Evolutionary conservation across 2,888 invertebrate species (phyloP).

Genomic region (Erebia ligea): DNA sequence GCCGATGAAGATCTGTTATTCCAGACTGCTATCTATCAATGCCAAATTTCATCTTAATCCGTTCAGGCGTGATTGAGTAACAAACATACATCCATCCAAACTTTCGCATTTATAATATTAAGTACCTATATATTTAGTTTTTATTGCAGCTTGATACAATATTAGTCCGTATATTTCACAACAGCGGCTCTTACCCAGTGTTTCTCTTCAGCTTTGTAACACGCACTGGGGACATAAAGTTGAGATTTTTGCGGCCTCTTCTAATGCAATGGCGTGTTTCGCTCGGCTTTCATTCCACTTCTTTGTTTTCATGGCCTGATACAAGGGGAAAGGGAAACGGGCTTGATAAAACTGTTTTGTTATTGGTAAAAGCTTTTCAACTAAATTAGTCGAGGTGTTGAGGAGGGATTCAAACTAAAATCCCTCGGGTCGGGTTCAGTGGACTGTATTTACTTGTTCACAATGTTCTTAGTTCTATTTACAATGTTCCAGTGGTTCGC

Average conservation of each 20-base stretch:
- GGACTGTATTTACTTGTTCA: no score
- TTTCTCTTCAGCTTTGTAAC: constrained; percentile 52
- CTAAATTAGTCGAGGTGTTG: neutral
- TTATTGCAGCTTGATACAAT: constrained; percentile 43
- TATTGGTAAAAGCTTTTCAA: neutral
- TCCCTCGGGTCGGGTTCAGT: no score
- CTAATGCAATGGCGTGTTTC: constrained; percentile 46
- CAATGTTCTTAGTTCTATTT: no score
- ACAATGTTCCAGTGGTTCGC: no score
- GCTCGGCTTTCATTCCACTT: constrained; percentile 19
- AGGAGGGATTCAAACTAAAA: no score
- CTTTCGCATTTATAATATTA: no score
- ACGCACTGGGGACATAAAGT: constrained; percentile 57
- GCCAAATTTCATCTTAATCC: no score
- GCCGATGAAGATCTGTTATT: no score
- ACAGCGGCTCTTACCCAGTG: constrained; percentile 46
- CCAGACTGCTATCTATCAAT: no score
- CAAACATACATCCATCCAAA: no score
- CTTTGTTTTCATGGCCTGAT: constrained; percentile 13
- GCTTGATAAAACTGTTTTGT: neutral
- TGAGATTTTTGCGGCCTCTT: constrained; percentile 57
- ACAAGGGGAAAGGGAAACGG: neutral
- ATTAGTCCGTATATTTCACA: constrained; percentile 33
- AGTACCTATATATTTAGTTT: no score
- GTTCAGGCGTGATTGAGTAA: no score